Evolutionary conservation across 2,888 invertebrate genomes (phyloP).

Genomic region (Hydrotaea cyrtoneurina): DNA sequence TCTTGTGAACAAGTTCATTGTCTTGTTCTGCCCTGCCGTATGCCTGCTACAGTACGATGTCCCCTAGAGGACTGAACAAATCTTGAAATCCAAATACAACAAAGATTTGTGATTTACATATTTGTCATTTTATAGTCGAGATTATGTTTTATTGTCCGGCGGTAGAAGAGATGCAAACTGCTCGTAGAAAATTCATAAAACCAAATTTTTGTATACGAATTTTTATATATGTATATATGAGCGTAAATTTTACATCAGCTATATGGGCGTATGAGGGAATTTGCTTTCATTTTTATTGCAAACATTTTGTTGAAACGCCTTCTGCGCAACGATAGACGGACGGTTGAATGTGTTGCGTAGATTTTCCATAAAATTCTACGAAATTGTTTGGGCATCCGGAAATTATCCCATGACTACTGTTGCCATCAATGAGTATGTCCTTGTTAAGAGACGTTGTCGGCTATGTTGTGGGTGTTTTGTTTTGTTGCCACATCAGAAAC

Average conservation of each 20-base stretch:
- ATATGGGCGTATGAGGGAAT: background rate
- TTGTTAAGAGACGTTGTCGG: background rate
- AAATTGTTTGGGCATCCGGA: background rate
- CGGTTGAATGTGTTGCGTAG: background rate
- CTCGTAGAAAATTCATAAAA: constrained; percentile 11
- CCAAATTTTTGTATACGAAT: too few relatives aligned
- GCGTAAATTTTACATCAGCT: constrained; percentile 1
- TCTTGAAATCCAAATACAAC: background rate
- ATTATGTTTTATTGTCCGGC: constrained; percentile 20
- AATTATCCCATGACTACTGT: background rate
- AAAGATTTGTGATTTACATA: constrained; percentile 21
- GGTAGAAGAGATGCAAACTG: background rate
- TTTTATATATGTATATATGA: constrained; percentile 1
- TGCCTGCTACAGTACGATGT: too few relatives aligned
- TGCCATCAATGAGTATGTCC: background rate
- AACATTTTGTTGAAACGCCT: constrained; percentile 6
- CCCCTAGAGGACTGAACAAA: too few relatives aligned
- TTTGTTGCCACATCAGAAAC: background rate
- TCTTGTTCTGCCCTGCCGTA: too few relatives aligned
- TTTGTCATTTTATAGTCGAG: constrained; percentile 16
- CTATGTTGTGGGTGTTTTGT: background rate
- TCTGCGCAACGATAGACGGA: background rate
- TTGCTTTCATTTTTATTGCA: background rate
- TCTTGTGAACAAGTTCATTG: too few relatives aligned
- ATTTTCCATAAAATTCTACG: background rate